These are phyloP conservation scores for Haliclona indistincta DNA, from an alignment of 37 sponge, comb jelly and placozoan species.

Conservation along the genomic window DNA sequence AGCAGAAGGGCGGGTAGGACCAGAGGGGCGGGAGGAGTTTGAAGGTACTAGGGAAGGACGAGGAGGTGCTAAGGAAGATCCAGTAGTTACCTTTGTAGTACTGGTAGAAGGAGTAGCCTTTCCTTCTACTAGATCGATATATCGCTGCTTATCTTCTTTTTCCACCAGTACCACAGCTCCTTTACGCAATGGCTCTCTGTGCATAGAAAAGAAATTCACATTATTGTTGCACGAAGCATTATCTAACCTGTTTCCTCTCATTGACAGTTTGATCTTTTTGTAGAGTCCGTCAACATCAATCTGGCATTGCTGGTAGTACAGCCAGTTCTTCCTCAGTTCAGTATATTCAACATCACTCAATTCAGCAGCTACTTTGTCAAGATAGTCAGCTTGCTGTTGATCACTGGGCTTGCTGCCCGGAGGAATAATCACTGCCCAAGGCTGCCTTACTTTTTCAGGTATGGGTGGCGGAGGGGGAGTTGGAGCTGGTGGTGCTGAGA, in stretches of 20 bases:
- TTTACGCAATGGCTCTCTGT: conserved; percentile 54
- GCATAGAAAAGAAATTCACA: neutral
- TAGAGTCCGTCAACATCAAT: conserved; percentile 70
- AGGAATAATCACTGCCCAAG: conserved; percentile 51
- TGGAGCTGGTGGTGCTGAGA: conserved; percentile 2
- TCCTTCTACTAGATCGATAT: conserved; percentile 56
- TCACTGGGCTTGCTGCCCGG: conserved; percentile 41
- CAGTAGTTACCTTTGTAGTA: neutral
- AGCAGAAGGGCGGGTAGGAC: too few relatives aligned
- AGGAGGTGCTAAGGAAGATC: neutral
- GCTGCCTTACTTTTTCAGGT: neutral
- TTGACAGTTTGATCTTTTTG: conserved; percentile 65
- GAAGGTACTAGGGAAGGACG: too few relatives aligned
- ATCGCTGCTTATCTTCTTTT: conserved; percentile 55
- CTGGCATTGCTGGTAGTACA: conserved; percentile 66
- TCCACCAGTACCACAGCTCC: conserved; percentile 71
- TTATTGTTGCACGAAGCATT: neutral
- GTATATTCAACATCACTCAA: conserved; percentile 57
- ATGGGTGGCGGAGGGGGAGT: neutral
- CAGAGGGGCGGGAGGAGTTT: too few relatives aligned
- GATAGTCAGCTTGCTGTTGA: conserved; percentile 35
- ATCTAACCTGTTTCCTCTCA: conserved; percentile 71
- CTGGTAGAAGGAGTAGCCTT: neutral
- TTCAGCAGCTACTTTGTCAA: conserved; percentile 30
- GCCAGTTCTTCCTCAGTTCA: conserved; percentile 67